phyloP scores from a whole-genome alignment of 1,140 invertebrate species.

The Cherax quadricarinatus region DNA sequence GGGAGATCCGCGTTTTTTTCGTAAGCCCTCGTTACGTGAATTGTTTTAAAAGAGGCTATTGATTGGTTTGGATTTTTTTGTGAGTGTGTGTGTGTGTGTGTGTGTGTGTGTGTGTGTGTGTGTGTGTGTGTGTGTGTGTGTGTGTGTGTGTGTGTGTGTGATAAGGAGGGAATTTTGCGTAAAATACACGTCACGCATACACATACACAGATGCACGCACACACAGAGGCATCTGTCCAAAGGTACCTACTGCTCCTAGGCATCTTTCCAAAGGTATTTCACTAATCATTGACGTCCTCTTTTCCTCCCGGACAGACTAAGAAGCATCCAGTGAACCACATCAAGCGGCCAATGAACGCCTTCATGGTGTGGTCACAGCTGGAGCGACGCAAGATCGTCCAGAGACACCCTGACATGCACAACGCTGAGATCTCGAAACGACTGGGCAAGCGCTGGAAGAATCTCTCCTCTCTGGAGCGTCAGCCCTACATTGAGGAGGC shows the following conservation, averaged over 20 bases:
- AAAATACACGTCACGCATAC: neutral
- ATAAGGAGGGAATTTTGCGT: no score
- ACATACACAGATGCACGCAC: neutral
- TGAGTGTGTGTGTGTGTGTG: neutral
- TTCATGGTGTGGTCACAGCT: conserved; percentile 99
- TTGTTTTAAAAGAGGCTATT: neutral
- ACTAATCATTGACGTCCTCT: neutral
- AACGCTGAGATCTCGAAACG: conserved; percentile 97
- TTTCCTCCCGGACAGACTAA: conserved; percentile 84
- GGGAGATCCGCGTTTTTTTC: neutral
- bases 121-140: no score
- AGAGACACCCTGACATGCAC: conserved; percentile 95
- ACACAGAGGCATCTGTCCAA: neutral
- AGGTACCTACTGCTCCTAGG: neutral
- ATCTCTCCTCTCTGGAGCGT: conserved; percentile 88
- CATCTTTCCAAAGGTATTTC: neutral
- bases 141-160: no score
- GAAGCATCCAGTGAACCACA: conserved; percentile 96
- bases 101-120: no score
- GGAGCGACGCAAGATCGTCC: conserved; percentile 94
- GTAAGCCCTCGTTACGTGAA: neutral
- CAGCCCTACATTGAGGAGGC: conserved; percentile 96
- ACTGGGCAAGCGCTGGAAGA: conserved; percentile 93
- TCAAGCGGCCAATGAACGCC: conserved; percentile 98
- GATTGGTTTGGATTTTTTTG: neutral